A percentile compares a stretch with the other conserved stretches of the same genome.
Evolutionary conservation across 2,888 invertebrate genomes (phyloP).

Genomic region (Zonitis immaculata): DNA sequence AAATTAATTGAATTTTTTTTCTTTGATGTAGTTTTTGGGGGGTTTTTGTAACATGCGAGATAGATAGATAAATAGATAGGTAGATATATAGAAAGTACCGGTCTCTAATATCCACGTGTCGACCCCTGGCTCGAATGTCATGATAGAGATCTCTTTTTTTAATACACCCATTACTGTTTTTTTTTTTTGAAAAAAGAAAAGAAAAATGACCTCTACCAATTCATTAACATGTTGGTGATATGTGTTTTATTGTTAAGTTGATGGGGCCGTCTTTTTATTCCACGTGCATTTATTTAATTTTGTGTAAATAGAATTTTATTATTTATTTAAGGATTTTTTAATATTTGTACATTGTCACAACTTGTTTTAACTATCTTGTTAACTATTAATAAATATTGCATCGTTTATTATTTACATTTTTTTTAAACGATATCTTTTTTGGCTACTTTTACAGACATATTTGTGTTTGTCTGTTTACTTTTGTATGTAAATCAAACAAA

Average conservation of each 20-base stretch:
- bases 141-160: not conserved
- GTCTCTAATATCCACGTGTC: not conserved
- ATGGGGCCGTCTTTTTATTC: not conserved
- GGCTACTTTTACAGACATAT: not conserved
- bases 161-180: no score
- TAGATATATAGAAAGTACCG: no score
- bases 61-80: no score
- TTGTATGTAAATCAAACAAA: not conserved
- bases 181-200: no score
- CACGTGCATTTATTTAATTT: not conserved
- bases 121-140: not conserved
- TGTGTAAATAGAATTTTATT: not conserved
- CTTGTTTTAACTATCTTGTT: not conserved
- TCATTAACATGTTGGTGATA: not conserved
- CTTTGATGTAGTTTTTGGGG: no score
- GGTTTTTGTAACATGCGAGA: no score
- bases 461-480: no score
- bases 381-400: slow-evolving; percentile 1
- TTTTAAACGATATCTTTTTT: not conserved
- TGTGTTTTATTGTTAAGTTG: not conserved
- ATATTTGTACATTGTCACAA: not conserved
- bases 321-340: not conserved
- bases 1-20: no score
- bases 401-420: not conserved
- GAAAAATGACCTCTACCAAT: not conserved